phyloP scores from a whole-genome alignment of 1,140 invertebrate species.

The Laupala kohalensis region DNA sequence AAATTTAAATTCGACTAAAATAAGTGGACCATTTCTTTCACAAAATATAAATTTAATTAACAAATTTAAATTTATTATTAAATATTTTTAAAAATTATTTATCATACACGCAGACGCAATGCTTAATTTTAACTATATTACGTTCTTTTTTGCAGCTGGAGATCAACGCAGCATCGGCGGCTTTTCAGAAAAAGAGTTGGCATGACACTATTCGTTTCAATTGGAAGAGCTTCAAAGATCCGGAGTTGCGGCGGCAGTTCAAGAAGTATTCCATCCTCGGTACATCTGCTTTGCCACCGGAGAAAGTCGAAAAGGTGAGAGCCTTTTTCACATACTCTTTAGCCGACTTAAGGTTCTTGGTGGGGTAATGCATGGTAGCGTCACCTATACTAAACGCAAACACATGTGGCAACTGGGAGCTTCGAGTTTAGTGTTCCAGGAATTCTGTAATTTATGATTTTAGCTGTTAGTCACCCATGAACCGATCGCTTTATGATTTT shows the following conservation, averaged over 20 bases:
- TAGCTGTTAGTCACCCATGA: no score
- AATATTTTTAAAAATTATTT: not conserved
- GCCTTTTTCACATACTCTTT: no score
- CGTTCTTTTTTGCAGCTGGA: constrained; percentile 16
- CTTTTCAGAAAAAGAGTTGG: constrained; percentile 34
- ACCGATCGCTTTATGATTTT: no score
- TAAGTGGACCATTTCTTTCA: not conserved
- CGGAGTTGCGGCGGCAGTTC: constrained; percentile 48
- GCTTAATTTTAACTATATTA: not conserved
- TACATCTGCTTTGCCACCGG: constrained; percentile 50
- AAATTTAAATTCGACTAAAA: not conserved
- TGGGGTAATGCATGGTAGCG: no score
- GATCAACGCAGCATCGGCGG: constrained; percentile 22
- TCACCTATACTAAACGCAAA: no score
- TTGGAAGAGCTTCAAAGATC: constrained; percentile 46
- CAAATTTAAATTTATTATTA: not conserved
- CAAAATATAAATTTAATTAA: not conserved
- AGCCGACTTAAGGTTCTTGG: no score
- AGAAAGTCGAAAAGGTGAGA: constrained; percentile 31
- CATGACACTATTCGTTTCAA: constrained; percentile 44
- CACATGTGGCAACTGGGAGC: no score
- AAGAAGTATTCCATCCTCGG: constrained; percentile 50
- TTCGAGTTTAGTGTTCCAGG: no score
- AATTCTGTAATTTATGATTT: no score
- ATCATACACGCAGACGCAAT: not conserved